phyloP scores from a whole-genome alignment of 2,797 vertebrate species.

The Lateolabrax maculatus region DNA sequence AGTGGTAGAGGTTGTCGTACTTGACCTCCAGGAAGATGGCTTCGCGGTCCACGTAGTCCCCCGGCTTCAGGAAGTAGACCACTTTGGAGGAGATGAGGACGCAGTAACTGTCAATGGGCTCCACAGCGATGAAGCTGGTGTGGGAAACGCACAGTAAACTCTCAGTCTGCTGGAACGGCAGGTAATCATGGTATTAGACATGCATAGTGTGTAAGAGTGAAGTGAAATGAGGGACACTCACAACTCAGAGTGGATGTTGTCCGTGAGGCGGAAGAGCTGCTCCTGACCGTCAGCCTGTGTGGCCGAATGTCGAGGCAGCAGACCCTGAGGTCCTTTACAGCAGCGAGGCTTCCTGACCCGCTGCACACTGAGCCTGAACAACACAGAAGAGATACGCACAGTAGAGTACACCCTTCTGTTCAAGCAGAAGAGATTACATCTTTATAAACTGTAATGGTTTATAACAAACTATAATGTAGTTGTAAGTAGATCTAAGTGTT shows the following conservation, averaged over 20 bases:
- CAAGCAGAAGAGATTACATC: too few species aligned
- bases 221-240: conserved; percentile 80
- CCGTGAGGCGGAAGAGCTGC: conserved; percentile 94
- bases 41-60: conserved; percentile 91
- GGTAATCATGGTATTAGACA: too few species aligned
- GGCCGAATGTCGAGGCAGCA: conserved; percentile 91
- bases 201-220: neutral
- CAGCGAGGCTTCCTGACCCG: conserved; percentile 93
- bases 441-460: too few species aligned
- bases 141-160: neutral
- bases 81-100: conserved; percentile 98
- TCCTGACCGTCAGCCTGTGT: conserved; percentile 96
- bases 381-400: neutral
- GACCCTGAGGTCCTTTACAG: conserved; percentile 94
- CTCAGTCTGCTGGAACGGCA: neutral
- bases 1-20: conserved; percentile 97
- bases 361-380: conserved; percentile 88
- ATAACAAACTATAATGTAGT: neutral
- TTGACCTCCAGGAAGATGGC: conserved; percentile 97
- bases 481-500: too few species aligned
- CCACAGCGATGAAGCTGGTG: conserved; percentile 94
- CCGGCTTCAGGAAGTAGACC: conserved; percentile 94
- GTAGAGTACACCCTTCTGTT: neutral
- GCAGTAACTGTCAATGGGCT: conserved; percentile 93
- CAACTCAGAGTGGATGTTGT: conserved; percentile 97